Conservation (phyloP, 2,113 vertebrate genomes). For the Brienomyrus brachyistius region DNA sequence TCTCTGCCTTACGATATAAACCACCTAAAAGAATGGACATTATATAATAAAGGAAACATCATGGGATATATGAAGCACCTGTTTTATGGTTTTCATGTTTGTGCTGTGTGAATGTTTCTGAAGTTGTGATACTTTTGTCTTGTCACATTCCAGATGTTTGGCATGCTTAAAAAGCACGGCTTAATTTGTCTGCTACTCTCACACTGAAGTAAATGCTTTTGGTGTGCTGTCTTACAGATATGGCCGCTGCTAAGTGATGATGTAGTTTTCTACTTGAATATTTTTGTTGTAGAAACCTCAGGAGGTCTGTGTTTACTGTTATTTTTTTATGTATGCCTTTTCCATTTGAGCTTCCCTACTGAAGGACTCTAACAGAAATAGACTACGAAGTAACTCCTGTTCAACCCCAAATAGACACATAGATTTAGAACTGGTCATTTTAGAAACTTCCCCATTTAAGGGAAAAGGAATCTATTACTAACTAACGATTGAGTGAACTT, state of each 20-base stretch:
- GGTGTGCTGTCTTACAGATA: constrained; percentile 80
- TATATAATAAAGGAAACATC: constrained; percentile 53
- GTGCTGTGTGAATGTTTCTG: constrained; percentile 72
- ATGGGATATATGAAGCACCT: constrained; percentile 83
- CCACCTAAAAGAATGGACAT: constrained; percentile 20
- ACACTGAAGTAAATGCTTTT: constrained; percentile 70
- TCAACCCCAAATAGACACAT: constrained; percentile 51
- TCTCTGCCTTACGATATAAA: constrained; percentile 2
- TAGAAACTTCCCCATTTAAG: neutral
- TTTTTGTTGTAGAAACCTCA: constrained; percentile 92
- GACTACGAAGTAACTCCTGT: constrained; percentile 62
- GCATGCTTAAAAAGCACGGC: constrained; percentile 77
- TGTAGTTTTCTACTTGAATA: constrained; percentile 96
- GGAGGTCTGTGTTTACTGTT: constrained; percentile 88
- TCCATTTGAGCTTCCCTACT: constrained; percentile 70
- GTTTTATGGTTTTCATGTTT: constrained; percentile 60
- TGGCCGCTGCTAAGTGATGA: constrained; percentile 79
- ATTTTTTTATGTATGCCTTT: constrained; percentile 70
- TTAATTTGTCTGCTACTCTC: constrained; percentile 69
- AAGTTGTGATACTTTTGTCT: constrained; percentile 69
- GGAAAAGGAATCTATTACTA: neutral
- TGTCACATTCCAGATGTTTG: constrained; percentile 94
- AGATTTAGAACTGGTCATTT: constrained; percentile 13
- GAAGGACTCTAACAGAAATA: constrained; percentile 67
- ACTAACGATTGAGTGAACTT: neutral